These are phyloP conservation scores for Andrena camellia DNA, from an alignment of 2,888 invertebrate species.

Conservation along the genomic window DNA sequence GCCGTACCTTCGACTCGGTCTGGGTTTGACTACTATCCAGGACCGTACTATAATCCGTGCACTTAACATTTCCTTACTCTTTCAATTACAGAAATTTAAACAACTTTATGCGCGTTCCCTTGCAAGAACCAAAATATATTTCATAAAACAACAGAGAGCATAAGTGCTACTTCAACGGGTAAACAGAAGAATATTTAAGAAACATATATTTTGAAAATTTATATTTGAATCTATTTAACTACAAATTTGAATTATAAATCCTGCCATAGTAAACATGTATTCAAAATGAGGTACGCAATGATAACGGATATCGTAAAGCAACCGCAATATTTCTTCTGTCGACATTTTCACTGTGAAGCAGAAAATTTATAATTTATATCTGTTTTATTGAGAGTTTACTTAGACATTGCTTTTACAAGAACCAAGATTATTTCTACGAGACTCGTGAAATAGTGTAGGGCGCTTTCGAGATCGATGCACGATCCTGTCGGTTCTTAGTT, in stretches of 20 bases:
- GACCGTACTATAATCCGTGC: slow-evolving; percentile 42
- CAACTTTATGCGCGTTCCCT: background rate
- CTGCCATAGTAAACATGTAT: background rate
- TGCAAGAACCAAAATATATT: background rate
- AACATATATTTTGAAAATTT: background rate
- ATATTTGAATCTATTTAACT: background rate
- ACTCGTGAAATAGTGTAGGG: slow-evolving; percentile 23
- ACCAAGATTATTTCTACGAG: background rate
- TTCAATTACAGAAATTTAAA: background rate
- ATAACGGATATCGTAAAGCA: background rate
- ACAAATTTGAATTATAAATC: background rate
- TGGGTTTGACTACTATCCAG: slow-evolving; percentile 66
- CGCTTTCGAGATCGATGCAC: slow-evolving; percentile 40
- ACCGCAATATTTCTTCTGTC: background rate
- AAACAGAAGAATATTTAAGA: background rate
- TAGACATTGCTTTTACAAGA: no score
- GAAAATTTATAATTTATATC: background rate
- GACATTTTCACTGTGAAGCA: background rate
- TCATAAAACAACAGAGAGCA: background rate
- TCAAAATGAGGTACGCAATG: background rate
- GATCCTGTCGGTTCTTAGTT: slow-evolving; percentile 71
- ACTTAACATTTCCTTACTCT: slow-evolving; percentile 12
- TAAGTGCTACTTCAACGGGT: background rate
- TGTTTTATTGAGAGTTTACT: background rate
- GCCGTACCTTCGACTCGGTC: slow-evolving; percentile 57